Evolutionary conservation across 2,113 vertebrate genomes (phyloP), one percentile per base, ranked within the genome.

Genomic region (Alligator sinensis): DNA sequence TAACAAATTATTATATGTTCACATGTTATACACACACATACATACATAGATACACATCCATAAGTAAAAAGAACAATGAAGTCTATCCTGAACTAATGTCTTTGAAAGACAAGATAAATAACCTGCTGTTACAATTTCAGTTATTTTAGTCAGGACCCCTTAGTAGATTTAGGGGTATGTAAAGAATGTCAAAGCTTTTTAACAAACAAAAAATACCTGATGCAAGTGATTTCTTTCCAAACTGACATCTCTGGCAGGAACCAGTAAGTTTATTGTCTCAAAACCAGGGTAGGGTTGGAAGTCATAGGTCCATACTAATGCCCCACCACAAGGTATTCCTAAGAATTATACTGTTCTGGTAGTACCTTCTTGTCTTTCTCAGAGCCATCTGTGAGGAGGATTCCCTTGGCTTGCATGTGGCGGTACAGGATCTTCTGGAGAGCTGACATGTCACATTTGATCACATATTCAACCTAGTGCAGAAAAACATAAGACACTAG

Each of bases 371-470:
- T 99, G 95, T 99, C 99, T 92, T 99, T 99, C 97, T 99, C 99
- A 3, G 99, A 99, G 83, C 99, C 99, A 5, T 99, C 99, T 2
- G 99, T 99, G 64, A 99, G 99, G n/a, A 99, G 99, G 93, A 99
- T 99, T 28, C 99, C 99, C 95, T 99, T 99, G 82, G 97, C 99
- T 97, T 99, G 99, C 99, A 99, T 99, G 91, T 99, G 99, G 66
- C 99, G 98, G 87, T 99, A 99, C 34, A 99, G 97, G 87, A 99
- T 98, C 97, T 99, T 99, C 96, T 99, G 99, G 77, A 99, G 99
- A 28, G 99, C 99, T 28, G 99, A 99, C 99, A 99, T 99, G 97
- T 99, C 99, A 88, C 99, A 99, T 89, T 99, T 99, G 88, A 99
- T 98, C 92, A 99, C 99, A 16, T 99, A 99, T 94, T 99, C 99